phyloP scores from a whole-genome alignment of 2,797 vertebrate genomes.

The Myotis daubentonii region DNA sequence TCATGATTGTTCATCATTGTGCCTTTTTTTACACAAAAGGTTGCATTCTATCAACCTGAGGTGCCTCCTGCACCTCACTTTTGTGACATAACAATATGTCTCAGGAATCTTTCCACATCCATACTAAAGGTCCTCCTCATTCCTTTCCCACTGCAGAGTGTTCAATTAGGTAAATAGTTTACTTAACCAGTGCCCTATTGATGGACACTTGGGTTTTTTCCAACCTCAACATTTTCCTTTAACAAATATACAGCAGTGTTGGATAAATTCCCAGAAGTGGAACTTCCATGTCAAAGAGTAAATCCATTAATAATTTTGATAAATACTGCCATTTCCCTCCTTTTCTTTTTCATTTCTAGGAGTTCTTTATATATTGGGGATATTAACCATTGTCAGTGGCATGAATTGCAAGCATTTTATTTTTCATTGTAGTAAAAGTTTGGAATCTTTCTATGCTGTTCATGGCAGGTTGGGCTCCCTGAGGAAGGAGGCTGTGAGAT shows the following conservation, averaged over 20 bases:
- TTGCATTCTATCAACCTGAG: not conserved
- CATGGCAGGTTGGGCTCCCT: not conserved
- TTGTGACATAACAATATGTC: not conserved
- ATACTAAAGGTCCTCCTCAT: not conserved
- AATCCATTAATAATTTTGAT: slow-evolving; percentile 24
- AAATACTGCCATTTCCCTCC: not conserved
- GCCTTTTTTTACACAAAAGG: not conserved
- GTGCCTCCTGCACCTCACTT: not conserved
- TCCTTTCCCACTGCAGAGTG: not conserved
- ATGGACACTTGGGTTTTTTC: not conserved
- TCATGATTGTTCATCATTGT: not conserved
- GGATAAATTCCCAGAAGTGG: slow-evolving; percentile 1
- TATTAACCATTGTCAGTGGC: not conserved
- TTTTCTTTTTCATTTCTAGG: not conserved
- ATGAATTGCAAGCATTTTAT: not conserved
- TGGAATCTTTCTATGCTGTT: not conserved
- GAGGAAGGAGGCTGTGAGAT: not conserved
- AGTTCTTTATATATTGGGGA: not conserved
- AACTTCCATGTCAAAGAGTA: not conserved
- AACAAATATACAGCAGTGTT: slow-evolving; percentile 5
- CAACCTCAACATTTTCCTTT: slow-evolving; percentile 39
- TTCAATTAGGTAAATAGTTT: not conserved
- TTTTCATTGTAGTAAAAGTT: not conserved
- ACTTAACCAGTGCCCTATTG: not conserved
- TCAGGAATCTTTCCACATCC: not conserved